Base-by-base conservation (phyloP, 2,888 invertebrate species). In the Heliconius ethilla region DNA sequence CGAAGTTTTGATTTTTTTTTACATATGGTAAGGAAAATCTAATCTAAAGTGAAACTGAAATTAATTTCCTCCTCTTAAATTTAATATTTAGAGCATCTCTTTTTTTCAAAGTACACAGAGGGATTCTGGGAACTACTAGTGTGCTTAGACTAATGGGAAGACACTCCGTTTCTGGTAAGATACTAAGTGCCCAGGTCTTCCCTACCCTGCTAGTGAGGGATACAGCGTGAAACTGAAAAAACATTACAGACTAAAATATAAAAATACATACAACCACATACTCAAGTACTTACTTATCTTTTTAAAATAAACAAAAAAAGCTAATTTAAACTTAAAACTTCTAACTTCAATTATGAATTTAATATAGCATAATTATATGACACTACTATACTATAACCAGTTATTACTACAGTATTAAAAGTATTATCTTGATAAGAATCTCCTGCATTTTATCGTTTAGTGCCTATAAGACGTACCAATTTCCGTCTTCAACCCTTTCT, bases 401-500 rank as follows among this genome's bases (percentile, higher is more conserved):
- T 69, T 25, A 25, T 69, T 25, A 69, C 67, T 37, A 13, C 15
- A 69, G 9, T 45, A 69, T 40, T 69, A 67, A 33, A 65, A 7
- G 3, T 40, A 40, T 45, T 69, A 69, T 40, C 40, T 40, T 15
- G 25, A 27, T 69, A 40, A 6, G 25, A 69, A 69, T 69, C 69
- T 69, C 69, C 6, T 66, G 76, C 65, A 55, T 76, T 72, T 76
- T 72, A 76, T 76, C 72, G 66, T 72, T 72, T 72, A 76, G 55
- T 65, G 55, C 72, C 72, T 65, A 55, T 75, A 73, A 79, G 55
- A 69, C 62, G 37, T 27, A 78, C 80, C 75, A 72, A 79, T 81
- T 79, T 82, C 82, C 84, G 83, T 63, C 74, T 77, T 75, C 75
- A 75, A 72, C 78, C 77, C 75, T 72, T 77, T 78, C 83, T 59